Percentiles rank a stretch among this genome's conserved stretches.
These are phyloP conservation scores for Epistrophella euchroma DNA, from an alignment of 2,888 invertebrate genomes.

Conservation along the genomic window DNA sequence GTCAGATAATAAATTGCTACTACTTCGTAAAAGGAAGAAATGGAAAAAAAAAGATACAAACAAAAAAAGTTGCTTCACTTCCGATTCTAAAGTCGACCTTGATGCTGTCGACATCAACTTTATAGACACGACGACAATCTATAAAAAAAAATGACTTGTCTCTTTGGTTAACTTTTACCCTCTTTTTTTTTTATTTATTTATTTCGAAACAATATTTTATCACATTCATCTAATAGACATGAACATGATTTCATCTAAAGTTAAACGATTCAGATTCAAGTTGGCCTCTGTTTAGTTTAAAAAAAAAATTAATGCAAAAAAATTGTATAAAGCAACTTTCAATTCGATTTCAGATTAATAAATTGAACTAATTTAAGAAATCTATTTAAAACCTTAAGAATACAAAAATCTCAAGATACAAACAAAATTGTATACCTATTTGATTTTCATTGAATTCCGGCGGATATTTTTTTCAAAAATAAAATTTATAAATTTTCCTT, in stretches of 20 bases:
- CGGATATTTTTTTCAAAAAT: constrained; percentile 10
- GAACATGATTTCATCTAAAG: constrained; percentile 10
- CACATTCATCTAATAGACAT: neutral
- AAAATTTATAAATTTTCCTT: constrained; percentile 2
- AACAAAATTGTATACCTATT: neutral
- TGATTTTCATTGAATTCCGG: constrained; percentile 6
- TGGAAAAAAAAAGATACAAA: neutral
- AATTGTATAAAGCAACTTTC: neutral
- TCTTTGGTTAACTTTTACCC: neutral
- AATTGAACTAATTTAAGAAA: constrained; percentile 5
- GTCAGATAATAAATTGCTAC: constrained; percentile 44
- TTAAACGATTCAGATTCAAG: neutral
- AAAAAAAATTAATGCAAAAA: neutral
- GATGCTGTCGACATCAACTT: constrained; percentile 46
- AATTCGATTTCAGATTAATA: neutral
- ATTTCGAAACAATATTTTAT: neutral
- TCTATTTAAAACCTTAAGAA: neutral
- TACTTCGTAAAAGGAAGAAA: constrained; percentile 39
- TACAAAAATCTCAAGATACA: neutral
- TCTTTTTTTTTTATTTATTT: neutral
- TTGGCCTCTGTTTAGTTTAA: neutral
- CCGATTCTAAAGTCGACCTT: constrained; percentile 58
- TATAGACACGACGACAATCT: constrained; percentile 43
- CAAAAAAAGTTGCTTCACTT: constrained; percentile 40
- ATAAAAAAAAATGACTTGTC: constrained; percentile 28